These are phyloP conservation scores for Balearica regulorum DNA, from an alignment of 2,797 vertebrate genomes.

Conservation along the genomic window DNA sequence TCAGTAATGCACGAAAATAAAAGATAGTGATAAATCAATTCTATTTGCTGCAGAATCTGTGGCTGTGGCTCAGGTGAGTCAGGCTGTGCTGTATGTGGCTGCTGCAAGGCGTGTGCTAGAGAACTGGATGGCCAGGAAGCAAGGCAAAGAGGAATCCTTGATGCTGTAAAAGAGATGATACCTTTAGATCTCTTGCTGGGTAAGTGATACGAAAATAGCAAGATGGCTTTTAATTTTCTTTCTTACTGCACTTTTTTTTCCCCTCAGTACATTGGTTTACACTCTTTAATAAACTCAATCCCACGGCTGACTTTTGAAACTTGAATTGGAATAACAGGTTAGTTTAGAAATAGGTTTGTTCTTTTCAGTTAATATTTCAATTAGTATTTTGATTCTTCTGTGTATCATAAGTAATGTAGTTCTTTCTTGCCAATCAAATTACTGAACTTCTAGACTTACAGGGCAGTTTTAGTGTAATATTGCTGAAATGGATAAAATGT, in stretches of 20 bases:
- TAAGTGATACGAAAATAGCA: slow-evolving; percentile 60
- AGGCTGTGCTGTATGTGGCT: slow-evolving; percentile 95
- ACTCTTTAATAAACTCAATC: background rate
- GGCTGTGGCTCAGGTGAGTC: slow-evolving; percentile 98
- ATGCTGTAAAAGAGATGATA: slow-evolving; percentile 99
- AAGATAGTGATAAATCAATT: background rate
- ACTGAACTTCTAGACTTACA: background rate
- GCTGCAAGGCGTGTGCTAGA: slow-evolving; percentile 97
- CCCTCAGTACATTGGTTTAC: background rate
- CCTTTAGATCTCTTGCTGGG: slow-evolving; percentile 96
- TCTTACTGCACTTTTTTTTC: background rate
- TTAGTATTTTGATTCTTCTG: background rate
- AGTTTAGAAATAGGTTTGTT: background rate
- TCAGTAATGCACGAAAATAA: background rate
- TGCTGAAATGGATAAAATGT: background rate
- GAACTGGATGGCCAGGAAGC: slow-evolving; percentile 97
- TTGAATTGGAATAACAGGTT: background rate
- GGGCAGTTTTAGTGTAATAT: background rate
- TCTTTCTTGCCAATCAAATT: background rate
- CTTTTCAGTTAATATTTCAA: background rate
- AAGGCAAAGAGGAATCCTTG: slow-evolving; percentile 96
- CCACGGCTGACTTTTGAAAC: background rate
- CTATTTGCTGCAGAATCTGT: slow-evolving; percentile 83
- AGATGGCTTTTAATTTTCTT: background rate
- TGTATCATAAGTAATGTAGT: background rate